A percentile compares a stretch with the other conserved stretches of the same genome.
These are phyloP conservation scores for Nysson spinosus DNA, from an alignment of 2,888 invertebrate genomes.

Conservation along the genomic window DNA sequence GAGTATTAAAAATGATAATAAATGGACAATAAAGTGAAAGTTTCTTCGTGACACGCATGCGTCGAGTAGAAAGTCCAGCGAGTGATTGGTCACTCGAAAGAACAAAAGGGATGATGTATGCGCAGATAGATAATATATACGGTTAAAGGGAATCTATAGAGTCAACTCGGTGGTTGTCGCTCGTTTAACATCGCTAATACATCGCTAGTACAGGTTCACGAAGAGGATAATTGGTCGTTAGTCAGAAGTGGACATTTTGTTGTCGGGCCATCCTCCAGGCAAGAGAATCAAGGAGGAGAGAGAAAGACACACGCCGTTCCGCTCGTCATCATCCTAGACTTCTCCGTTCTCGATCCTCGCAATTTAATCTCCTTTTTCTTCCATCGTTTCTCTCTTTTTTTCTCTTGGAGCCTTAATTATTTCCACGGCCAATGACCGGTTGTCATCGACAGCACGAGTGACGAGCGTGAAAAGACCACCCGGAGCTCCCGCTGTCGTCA, in stretches of 20 bases:
- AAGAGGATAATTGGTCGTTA: slow-evolving; percentile 47
- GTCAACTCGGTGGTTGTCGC: slow-evolving; percentile 14
- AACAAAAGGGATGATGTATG: no score
- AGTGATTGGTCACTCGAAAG: no score
- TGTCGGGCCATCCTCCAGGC: slow-evolving; percentile 10
- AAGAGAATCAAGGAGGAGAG: slow-evolving; percentile 8
- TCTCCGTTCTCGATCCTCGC: slow-evolving; percentile 13
- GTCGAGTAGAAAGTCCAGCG: no score
- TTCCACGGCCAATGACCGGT: slow-evolving; percentile 57
- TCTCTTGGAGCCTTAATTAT: slow-evolving; percentile 49
- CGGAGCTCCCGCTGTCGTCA: slow-evolving; percentile 2
- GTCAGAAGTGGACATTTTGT: slow-evolving; percentile 15
- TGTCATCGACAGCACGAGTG: slow-evolving; percentile 55
- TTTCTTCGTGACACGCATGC: no score
- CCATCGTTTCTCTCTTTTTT: slow-evolving; percentile 10
- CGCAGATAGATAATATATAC: no score
- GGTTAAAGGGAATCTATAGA: neutral
- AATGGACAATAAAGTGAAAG: no score
- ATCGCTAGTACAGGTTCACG: slow-evolving; percentile 28
- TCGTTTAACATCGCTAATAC: slow-evolving; percentile 33
- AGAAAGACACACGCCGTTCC: no score
- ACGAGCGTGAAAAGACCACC: slow-evolving; percentile 57
- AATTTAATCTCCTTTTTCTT: slow-evolving; percentile 27
- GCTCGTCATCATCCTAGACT: neutral
- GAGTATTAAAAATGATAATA: no score